Conservation (phyloP, 2,888 invertebrate genomes). For the Aphelenchoides bicaudatus region DNA sequence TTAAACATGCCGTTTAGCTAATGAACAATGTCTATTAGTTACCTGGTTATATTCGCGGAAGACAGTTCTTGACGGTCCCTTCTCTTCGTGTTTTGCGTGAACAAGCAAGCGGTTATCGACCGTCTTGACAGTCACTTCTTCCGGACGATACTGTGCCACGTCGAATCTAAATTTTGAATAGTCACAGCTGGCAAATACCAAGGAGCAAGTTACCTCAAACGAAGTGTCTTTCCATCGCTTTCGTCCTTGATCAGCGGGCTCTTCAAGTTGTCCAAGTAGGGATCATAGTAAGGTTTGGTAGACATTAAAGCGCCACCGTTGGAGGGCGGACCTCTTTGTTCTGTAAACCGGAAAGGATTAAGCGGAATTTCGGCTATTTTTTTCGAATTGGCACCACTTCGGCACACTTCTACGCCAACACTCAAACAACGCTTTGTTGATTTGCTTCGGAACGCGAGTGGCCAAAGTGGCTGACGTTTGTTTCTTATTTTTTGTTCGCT, state of each 20-base stretch:
- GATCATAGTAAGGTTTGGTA: conserved; percentile 58
- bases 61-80: conserved; percentile 88
- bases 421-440: too few relatives aligned
- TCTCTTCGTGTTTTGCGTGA: conserved; percentile 96
- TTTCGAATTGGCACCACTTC: too few relatives aligned
- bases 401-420: too few relatives aligned
- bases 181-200: conserved; percentile 13
- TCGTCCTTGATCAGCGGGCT: conserved; percentile 90
- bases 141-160: conserved; percentile 87
- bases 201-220: conserved; percentile 69
- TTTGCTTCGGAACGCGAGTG: too few relatives aligned
- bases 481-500: conserved; percentile 1
- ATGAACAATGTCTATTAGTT: conserved; percentile 12
- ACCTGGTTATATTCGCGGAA: conserved; percentile 88
- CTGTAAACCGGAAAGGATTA: background rate
- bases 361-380: too few relatives aligned
- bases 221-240: conserved; percentile 85
- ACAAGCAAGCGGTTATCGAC: conserved; percentile 84
- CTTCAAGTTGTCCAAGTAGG: conserved; percentile 60
- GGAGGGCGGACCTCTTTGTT: conserved; percentile 12
- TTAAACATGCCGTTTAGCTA: conserved; percentile 30
- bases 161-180: conserved; percentile 70
- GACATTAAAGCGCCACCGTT: conserved; percentile 48
- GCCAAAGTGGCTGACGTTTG: too few relatives aligned
- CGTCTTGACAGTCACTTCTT: conserved; percentile 90